Evolutionary conservation across 2,888 invertebrate species (phyloP), one percentile per base, ranked within the genome.

Genomic region (Amiota mariae): DNA sequence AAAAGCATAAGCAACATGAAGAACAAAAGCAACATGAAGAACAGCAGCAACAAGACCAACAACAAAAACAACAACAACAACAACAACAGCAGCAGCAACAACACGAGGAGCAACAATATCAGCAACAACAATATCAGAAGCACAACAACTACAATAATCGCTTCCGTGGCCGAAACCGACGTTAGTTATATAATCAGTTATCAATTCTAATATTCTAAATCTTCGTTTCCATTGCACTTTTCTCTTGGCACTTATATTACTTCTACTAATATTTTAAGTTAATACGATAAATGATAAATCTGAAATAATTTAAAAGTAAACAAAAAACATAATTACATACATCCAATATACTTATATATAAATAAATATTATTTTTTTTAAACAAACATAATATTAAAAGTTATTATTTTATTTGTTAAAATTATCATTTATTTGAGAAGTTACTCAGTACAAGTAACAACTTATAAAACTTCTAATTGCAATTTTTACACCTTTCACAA

Each of bases 131-230:
- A 2, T 78, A 77, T 47, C 75, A 78, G 24, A 77, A 80, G n/a
- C 76, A 76, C 10, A 77, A 80, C n/a, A 77, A 82, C 46, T 67
- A 80, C 24, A 78, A 81, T 68, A 80, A 85, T 71, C 81, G 84
- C 72, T 79, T 79, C 75, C 87, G 87, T 36, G 83, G 82, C 48
- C 85, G 80, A 72, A 87, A 84, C 79, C 81, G 86, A 61, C 87
- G 83, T 72, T 87, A 74, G 76, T n/a, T 12, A 20, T 12, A 20
- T 9, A 59, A 20, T 12, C 59, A 8, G 11, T 36, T 36, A 36
- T 36, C 36, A 6, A 6, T 36, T 15, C 8, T 59, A 20, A 8
- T 59, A 20, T 15, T 2, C 20, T 59, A 20, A 59, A 18, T 18
- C 20, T 36, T 4, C 36, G 36, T 36, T 6, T 36, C 36, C 36